Evolutionary conservation across 2,113 vertebrate species (phyloP).

Genomic region (Casuarius casuarius): DNA sequence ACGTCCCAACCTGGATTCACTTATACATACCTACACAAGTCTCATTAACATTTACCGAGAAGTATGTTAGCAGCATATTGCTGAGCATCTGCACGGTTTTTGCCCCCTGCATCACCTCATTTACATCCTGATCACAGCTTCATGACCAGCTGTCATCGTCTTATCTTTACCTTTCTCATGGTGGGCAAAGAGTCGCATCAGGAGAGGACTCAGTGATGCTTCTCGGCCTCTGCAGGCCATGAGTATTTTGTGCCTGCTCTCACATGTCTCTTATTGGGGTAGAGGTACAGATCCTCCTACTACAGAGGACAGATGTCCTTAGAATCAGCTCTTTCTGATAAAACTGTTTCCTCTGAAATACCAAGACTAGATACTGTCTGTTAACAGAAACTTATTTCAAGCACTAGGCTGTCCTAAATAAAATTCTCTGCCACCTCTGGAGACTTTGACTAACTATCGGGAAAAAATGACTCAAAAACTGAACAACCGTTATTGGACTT

Average conservation of each 20-base stretch:
- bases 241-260: not conserved
- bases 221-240: fast-evolving
- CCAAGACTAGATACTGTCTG: not conserved
- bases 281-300: not conserved
- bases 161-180: not conserved
- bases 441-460: not conserved
- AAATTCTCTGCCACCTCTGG: not conserved
- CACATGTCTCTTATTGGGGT: fast-evolving
- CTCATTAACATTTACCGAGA: not conserved
- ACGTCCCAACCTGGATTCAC: not conserved
- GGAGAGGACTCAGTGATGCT: too few species aligned
- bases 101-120: not conserved
- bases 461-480: not conserved
- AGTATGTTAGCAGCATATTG: not conserved
- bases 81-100: not conserved
- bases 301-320: not conserved
- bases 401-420: not conserved
- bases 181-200: not conserved
- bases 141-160: not conserved
- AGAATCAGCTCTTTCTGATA: not conserved
- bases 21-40: not conserved
- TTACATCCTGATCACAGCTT: not conserved
- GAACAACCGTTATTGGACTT: not conserved
- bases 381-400: not conserved
- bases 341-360: not conserved